Conservation (phyloP, 1,140 invertebrate species). For the Trypoxylus dichotomus region DNA sequence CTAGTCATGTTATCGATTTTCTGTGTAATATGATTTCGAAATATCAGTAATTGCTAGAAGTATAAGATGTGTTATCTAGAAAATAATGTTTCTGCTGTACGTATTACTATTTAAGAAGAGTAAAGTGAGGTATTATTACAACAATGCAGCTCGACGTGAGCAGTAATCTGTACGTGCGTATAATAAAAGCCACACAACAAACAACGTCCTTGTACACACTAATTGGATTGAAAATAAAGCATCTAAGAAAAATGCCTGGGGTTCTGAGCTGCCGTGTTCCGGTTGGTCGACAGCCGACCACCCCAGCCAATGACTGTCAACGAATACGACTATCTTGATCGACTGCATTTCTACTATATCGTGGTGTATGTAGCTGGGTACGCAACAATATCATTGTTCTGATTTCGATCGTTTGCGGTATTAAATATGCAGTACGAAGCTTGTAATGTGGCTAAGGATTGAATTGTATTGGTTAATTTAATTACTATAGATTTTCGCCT, state of each 20-base stretch:
- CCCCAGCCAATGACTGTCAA: conserved; percentile 22
- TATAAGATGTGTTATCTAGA: background rate
- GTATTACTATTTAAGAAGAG: background rate
- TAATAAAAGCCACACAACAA: background rate
- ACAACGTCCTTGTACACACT: conserved; percentile 19
- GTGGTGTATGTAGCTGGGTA: background rate
- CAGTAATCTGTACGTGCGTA: background rate
- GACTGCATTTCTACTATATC: conserved; percentile 17
- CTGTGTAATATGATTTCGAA: background rate
- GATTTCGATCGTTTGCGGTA: background rate
- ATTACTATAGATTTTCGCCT: background rate
- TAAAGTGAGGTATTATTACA: background rate
- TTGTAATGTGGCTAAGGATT: background rate
- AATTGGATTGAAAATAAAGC: conserved; percentile 27
- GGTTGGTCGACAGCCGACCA: conserved; percentile 16
- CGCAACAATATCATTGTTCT: background rate
- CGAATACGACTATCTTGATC: conserved; percentile 20
- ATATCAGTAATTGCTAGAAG: background rate
- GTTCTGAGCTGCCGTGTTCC: conserved; percentile 6
- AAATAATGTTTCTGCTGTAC: background rate
- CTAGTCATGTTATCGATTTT: too few species aligned
- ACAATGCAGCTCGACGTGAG: background rate
- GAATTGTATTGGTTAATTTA: background rate
- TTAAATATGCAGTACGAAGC: background rate
- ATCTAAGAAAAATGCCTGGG: conserved; percentile 6